Evolutionary conservation across 2,888 invertebrate species (phyloP).

Genomic region (Scaptomyza flava): DNA sequence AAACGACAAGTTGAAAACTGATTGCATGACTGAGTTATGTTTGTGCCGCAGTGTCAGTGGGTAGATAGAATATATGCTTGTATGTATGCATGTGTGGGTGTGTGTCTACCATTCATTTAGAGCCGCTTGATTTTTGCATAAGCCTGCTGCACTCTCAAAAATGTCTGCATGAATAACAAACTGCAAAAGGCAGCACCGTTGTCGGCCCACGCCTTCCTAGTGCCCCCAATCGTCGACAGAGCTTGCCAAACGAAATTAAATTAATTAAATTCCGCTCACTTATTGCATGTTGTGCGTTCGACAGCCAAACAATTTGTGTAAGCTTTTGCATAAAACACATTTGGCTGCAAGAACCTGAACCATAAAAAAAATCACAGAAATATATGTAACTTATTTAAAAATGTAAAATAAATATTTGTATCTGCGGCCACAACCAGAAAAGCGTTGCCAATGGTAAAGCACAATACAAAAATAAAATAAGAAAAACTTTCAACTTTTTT

Average conservation of each 20-base stretch:
- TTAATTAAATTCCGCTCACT: conserved; percentile 70
- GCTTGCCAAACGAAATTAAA: conserved; percentile 58
- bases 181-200: conserved; percentile 31
- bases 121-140: conserved; percentile 64
- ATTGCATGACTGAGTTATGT: conserved; percentile 48
- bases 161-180: conserved; percentile 60
- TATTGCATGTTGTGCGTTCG: conserved; percentile 30
- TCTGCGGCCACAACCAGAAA: conserved; percentile 53
- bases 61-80: conserved; percentile 11
- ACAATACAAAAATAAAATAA: not conserved
- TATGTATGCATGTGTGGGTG: not conserved
- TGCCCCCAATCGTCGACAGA: conserved; percentile 1
- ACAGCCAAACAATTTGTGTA: conserved; percentile 52
- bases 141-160: conserved; percentile 54
- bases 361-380: conserved; percentile 26
- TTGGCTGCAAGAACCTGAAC: not conserved
- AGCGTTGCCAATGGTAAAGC: conserved; percentile 23
- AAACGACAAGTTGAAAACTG: conserved; percentile 59
- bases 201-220: conserved; percentile 7
- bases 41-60: conserved; percentile 1
- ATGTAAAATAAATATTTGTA: conserved; percentile 72
- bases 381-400: conserved; percentile 66
- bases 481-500: conserved; percentile 4
- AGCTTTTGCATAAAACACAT: conserved; percentile 15
- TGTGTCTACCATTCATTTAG: conserved; percentile 46